Base-by-base conservation (phyloP, 92 coral and sea anemone genomes). In the Palythoa grandis region DNA sequence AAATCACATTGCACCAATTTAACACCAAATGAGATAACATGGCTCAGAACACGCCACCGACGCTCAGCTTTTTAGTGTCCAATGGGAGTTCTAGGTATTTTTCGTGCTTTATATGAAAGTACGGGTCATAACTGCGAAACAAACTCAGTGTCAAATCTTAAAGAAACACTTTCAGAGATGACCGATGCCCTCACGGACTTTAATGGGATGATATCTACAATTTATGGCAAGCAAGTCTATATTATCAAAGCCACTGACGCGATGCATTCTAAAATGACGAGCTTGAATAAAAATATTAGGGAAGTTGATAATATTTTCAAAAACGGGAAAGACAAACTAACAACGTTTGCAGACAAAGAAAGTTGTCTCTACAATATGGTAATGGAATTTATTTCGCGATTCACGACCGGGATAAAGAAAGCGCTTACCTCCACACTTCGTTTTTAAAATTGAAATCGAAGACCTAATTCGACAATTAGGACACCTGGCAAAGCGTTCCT, bases 221-320 rank as follows among this genome's bases (percentile, higher is more conserved):
- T 89, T 15, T 79, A 89, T 50, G 83, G 92, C n/a, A 89, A 89
- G 53, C 77, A 65, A 0, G 61, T 72, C 12, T 74, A 78, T 53
- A 72, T 85, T 6, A 35, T 86, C 16, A 70, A 78, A 38, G 66
- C 65, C 9, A 84, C 88, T 0, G 88, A 84, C 53, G 58, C 57
- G 3, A 61, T 89, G 6, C 80, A 68, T 56, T 48, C 92, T 0
- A 89, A 89, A 29, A 10, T 89, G 14, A 85, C 69, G 9, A 65
- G 63, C 12, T 14, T 85, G 16, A 43, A 72, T 3, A 9, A 12
- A 3, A 19, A 72, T 54, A 37, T 88, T 8, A 24, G 77, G 11
- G 43, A 2, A 0, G 24, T 83, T 23, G 91, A 88, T 40, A 1
- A 7, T 5, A 66, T 76, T 0, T 74, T 88, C 38, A 4, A 35